These are phyloP conservation scores for Coptodon bakossiorum DNA, from an alignment of 2,113 vertebrate genomes.

Conservation along the genomic window DNA sequence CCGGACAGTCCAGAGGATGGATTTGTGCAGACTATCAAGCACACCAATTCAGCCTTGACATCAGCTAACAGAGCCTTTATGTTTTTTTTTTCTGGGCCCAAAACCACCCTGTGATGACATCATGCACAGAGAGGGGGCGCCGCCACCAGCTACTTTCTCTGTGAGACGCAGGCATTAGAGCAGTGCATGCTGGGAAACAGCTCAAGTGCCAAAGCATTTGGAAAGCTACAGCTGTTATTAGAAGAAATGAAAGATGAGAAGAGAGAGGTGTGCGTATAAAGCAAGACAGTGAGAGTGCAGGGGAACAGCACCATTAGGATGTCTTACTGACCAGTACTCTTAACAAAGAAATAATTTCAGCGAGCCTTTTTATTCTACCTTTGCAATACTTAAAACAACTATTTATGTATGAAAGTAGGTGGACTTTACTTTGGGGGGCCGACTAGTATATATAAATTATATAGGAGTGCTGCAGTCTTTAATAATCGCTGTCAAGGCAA, in stretches of 20 bases:
- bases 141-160: slow-evolving; percentile 55
- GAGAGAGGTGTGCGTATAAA: slow-evolving; percentile 25
- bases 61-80: slow-evolving; percentile 27
- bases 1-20: slow-evolving; percentile 51
- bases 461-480: slow-evolving; percentile 20
- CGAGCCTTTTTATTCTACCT: slow-evolving; percentile 26
- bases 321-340: slow-evolving; percentile 9
- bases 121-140: slow-evolving; percentile 62
- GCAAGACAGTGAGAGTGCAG: slow-evolving; percentile 32
- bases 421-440: background rate
- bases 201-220: slow-evolving; percentile 63
- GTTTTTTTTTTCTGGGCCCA: slow-evolving; percentile 13
- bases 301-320: slow-evolving; percentile 37
- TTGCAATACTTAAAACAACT: background rate
- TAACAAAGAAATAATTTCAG: background rate
- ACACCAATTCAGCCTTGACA: slow-evolving; percentile 53
- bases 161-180: slow-evolving; percentile 61
- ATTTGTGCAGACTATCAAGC: slow-evolving; percentile 58
- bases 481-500: slow-evolving; percentile 22
- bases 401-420: background rate
- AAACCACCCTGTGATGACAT: slow-evolving; percentile 61
- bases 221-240: slow-evolving; percentile 26
- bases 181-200: slow-evolving; percentile 71
- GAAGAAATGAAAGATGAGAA: slow-evolving; percentile 38
- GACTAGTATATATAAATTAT: slow-evolving; percentile 28